These are phyloP conservation scores for Smithornis capensis DNA, from an alignment of 2,113 vertebrate genomes.

Conservation along the genomic window DNA sequence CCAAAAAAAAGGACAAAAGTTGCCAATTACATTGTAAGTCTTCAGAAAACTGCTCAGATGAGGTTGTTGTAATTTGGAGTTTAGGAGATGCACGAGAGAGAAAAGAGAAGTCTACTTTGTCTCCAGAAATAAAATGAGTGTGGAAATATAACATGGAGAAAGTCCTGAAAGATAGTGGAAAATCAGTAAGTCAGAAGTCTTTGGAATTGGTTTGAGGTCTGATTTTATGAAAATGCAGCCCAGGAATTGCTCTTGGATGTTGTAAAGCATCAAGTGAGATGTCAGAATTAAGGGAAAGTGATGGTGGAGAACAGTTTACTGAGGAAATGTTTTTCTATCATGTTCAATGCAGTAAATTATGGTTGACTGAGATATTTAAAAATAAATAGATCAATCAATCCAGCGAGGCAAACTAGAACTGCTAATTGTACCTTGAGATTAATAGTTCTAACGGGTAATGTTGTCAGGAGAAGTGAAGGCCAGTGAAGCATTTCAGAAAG, in stretches of 20 bases:
- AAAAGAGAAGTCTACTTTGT: not conserved
- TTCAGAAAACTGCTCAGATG: not conserved
- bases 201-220: not conserved
- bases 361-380: not conserved
- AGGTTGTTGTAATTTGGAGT: not conserved
- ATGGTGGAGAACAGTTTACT: not conserved
- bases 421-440: not conserved
- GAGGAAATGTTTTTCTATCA: not conserved
- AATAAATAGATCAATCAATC: not conserved
- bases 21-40: not conserved
- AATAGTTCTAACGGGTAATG: not conserved
- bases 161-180: not conserved
- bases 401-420: not conserved
- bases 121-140: not conserved
- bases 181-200: not conserved
- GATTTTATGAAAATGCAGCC: not conserved
- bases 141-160: not conserved
- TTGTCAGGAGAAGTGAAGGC: conserved; percentile 10
- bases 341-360: not conserved
- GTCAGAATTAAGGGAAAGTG: not conserved
- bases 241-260: not conserved
- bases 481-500: conserved; percentile 39
- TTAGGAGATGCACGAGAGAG: not conserved
- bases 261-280: not conserved
- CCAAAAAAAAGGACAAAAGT: not conserved